Conservation (phyloP, 2,888 invertebrate genomes). For the Drosophila prolongata region DNA sequence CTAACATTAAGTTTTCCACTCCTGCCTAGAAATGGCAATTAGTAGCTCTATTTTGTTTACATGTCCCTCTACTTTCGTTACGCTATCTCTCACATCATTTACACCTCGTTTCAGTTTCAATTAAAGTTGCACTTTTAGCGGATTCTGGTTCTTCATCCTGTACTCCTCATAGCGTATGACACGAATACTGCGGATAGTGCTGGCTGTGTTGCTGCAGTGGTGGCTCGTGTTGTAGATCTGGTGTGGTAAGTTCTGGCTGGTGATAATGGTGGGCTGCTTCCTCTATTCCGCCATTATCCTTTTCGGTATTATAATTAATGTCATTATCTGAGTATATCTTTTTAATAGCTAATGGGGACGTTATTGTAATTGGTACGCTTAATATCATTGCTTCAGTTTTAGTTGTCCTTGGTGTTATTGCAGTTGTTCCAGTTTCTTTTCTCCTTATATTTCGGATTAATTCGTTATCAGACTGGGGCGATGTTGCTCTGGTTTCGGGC, state of each 20-base stretch:
- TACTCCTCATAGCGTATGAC: conserved; percentile 53
- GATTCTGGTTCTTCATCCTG: conserved; percentile 42
- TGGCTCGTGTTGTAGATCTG: conserved; percentile 20
- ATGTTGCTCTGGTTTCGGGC: conserved; percentile 61
- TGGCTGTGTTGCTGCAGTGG: conserved; percentile 11
- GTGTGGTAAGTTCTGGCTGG: conserved; percentile 6
- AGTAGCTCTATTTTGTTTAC: conserved; percentile 8
- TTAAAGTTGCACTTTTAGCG: conserved; percentile 18
- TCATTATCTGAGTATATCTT: conserved; percentile 80
- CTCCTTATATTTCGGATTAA: conserved; percentile 8
- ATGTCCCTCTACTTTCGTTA: not conserved
- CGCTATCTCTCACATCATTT: not conserved
- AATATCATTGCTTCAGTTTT: conserved; percentile 61
- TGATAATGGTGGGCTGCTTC: conserved; percentile 17
- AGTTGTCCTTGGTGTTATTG: conserved; percentile 40
- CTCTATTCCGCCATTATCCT: conserved; percentile 14
- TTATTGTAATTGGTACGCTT: conserved; percentile 57
- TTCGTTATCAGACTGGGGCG: conserved; percentile 58
- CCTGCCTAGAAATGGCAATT: not conserved
- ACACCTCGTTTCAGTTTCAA: conserved; percentile 8
- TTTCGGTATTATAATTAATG: conserved; percentile 60
- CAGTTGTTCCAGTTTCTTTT: conserved; percentile 18
- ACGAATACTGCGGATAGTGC: conserved; percentile 56
- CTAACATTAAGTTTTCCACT: conserved; percentile 20
- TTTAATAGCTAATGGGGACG: conserved; percentile 71